Evolutionary conservation across 2,888 invertebrate genomes (phyloP).

Genomic region (Machimus rusticus): DNA sequence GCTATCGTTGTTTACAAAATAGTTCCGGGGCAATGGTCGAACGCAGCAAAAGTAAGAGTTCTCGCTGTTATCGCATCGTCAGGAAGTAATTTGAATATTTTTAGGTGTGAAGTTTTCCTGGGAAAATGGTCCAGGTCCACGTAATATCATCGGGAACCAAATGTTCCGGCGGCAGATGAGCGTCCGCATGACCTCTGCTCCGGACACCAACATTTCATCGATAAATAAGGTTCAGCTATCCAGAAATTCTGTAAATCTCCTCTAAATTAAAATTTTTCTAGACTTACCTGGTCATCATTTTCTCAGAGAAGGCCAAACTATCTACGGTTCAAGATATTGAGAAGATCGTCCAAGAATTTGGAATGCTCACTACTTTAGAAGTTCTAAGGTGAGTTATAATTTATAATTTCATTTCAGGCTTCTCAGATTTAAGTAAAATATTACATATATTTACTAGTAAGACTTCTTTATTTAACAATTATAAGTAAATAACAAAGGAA

Average conservation of each 20-base stretch:
- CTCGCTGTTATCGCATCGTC: not conserved
- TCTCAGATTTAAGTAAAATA: not conserved
- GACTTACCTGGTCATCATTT: constrained; percentile 60
- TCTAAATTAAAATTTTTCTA: constrained; percentile 44
- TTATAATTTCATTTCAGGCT: not conserved
- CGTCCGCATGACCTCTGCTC: constrained; percentile 5
- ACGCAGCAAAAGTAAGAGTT: constrained; percentile 11
- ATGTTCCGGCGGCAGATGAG: constrained; percentile 59
- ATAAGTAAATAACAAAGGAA: too few species aligned
- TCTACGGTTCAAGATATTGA: constrained; percentile 60
- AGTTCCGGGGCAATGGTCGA: not conserved
- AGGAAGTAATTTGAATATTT: not conserved
- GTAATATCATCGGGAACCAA: constrained; percentile 58
- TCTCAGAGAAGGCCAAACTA: constrained; percentile 58
- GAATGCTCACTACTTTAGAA: constrained; percentile 58
- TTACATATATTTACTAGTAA: too few species aligned
- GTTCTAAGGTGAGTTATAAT: constrained; percentile 54
- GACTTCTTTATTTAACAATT: too few species aligned
- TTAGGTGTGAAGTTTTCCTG: constrained; percentile 8
- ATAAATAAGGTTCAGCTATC: constrained; percentile 6
- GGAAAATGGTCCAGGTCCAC: constrained; percentile 49
- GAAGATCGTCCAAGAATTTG: constrained; percentile 60
- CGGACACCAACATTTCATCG: not conserved
- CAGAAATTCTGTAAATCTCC: not conserved
- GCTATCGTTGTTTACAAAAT: not conserved